A percentile compares a stretch with the other conserved stretches of the same genome.
Evolutionary conservation across 35 echinoderm and acorn worm genomes (phyloP).

Genomic region (Ophiothrix spiculata): DNA sequence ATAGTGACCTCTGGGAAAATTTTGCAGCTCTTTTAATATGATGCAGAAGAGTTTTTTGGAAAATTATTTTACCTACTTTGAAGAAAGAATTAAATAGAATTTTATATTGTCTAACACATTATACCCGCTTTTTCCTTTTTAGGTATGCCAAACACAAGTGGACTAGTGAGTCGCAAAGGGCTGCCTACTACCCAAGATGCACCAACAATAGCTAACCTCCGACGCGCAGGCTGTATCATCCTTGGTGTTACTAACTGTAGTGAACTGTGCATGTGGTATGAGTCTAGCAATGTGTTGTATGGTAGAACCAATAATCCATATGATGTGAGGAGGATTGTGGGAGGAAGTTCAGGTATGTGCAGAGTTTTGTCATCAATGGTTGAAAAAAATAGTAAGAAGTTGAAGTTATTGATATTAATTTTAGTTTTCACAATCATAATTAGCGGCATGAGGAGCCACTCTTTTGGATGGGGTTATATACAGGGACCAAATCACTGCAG

Average conservation of each 20-base stretch:
- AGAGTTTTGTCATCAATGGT: too few relatives aligned
- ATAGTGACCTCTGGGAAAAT: too few relatives aligned
- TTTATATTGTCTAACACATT: background rate
- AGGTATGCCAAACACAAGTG: constrained; percentile 91
- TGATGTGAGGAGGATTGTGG: constrained; percentile 82
- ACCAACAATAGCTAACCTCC: constrained; percentile 50
- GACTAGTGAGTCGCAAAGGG: constrained; percentile 63
- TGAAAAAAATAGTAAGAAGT: too few relatives aligned
- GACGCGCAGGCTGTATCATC: constrained; percentile 68
- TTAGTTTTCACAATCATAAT: too few relatives aligned
- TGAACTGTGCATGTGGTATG: constrained; percentile 98
- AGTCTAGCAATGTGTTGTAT: constrained; percentile 82
- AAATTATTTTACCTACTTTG: too few relatives aligned
- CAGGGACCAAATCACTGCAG: too few relatives aligned
- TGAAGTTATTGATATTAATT: too few relatives aligned
- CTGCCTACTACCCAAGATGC: constrained; percentile 55
- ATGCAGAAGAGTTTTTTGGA: too few relatives aligned
- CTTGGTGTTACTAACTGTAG: constrained; percentile 79
- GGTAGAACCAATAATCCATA: constrained; percentile 82
- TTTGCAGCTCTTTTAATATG: too few relatives aligned
- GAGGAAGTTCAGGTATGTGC: constrained; percentile 86
- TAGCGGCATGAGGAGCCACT: too few relatives aligned
- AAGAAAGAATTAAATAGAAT: background rate
- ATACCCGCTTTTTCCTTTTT: constrained; percentile 24
- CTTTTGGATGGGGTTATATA: too few relatives aligned